Evolutionary conservation across 2,113 vertebrate genomes (phyloP).

Genomic region (Neoarius graeffei): DNA sequence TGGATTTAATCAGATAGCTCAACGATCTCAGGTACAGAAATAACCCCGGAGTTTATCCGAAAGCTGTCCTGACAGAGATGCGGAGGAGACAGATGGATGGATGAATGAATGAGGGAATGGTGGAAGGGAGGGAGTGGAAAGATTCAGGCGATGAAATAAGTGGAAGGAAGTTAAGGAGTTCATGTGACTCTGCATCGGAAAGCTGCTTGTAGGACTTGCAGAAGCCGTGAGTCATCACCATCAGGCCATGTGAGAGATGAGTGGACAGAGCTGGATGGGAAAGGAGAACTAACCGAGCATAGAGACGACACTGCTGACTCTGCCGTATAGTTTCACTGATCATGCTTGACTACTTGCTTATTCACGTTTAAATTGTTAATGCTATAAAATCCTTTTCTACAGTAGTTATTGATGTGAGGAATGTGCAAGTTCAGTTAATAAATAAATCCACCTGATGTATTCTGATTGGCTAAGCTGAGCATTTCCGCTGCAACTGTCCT

Average conservation of each 20-base stretch:
- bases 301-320: conserved; percentile 33
- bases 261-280: not conserved
- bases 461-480: not conserved
- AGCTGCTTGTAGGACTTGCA: not conserved
- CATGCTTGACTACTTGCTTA: not conserved
- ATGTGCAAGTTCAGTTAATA: not conserved
- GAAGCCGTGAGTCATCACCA: conserved; percentile 34
- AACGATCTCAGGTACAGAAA: not conserved
- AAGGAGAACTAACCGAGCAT: conserved; percentile 17
- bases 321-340: not conserved
- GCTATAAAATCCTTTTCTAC: not conserved
- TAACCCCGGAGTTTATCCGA: not conserved
- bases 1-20: conserved; percentile 32
- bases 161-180: conserved; percentile 28
- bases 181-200: not conserved
- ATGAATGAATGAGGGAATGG: not conserved
- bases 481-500: not conserved
- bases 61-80: conserved; percentile 4
- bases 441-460: not conserved
- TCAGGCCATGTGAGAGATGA: not conserved
- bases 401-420: not conserved
- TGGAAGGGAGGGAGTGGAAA: conserved; percentile 14
- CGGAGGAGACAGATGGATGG: not conserved
- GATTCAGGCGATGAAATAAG: conserved; percentile 21
- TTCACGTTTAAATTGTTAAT: not conserved